Base-by-base conservation (phyloP, 2,888 invertebrate species). In the Andrena chrysosceles region DNA sequence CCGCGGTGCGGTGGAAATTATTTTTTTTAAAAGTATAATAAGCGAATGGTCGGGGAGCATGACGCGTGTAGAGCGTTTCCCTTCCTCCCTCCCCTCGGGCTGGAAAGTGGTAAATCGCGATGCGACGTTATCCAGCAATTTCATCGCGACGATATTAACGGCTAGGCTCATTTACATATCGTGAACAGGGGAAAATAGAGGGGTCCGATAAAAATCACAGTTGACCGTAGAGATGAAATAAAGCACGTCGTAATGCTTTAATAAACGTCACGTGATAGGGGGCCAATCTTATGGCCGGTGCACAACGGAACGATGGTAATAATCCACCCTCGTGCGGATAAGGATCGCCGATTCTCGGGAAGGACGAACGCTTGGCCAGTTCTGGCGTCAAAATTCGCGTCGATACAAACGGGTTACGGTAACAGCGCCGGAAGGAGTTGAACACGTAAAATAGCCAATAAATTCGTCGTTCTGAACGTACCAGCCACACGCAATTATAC, bases 201-300 rank as follows among this genome's bases (percentile, higher is more conserved):
- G 29, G 59, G 13, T 3, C 16, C 31, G 81, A 80, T 80, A 80
- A 85, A 81, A 87, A 87, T 87, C 86, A 73, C 29, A 35, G 77
- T 74, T 71, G 73, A 83, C 71, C 73, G 76, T 79, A 78, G 33
- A 80, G 67, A 75, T 64, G 85, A 76, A 89, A 87, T 89, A 89
- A 89, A 81, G 72, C 77, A 76, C 76, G 85, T 72, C 80, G 16
- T 89, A 83, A 78, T 70, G 80, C 75, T 85, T 83, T 89, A 89
- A 89, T 89, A 87, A 85, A 89, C 69, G 85, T 76, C 87, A 81
- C 64, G 76, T 78, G 87, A 87, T 87, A 87, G 56, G 66, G 56
- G 70, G 33, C n/a, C 56, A 26, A 77, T 73, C 64, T 87, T 88
- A 86, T 59, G 62, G 54, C 29, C 35, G 48, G 42, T 63, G 67